These are phyloP conservation scores for Diadegma fenestrale DNA, from an alignment of 2,888 invertebrate species.

Conservation along the genomic window DNA sequence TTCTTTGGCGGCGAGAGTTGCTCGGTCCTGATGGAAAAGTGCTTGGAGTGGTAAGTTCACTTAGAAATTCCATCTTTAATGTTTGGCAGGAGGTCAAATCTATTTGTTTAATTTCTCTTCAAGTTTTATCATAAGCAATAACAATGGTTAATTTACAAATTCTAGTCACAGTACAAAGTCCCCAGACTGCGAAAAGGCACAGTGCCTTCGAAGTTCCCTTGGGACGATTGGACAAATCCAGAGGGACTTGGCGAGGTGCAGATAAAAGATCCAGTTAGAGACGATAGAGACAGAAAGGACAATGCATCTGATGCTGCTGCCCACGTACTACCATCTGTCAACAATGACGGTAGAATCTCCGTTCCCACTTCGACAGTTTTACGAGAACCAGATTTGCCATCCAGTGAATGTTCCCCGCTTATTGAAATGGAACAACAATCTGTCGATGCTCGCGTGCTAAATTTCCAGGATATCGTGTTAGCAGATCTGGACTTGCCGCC, in stretches of 20 bases:
- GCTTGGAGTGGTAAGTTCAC: conserved; percentile 42
- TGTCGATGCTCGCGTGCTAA: too few relatives aligned
- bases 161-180: conserved; percentile 31
- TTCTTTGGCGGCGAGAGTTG: conserved; percentile 42
- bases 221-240: conserved; percentile 17
- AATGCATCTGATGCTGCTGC: not conserved
- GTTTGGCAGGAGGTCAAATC: not conserved
- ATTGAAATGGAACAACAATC: not conserved
- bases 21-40: conserved; percentile 16
- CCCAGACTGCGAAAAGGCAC: conserved; percentile 31
- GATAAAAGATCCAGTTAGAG: not conserved
- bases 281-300: not conserved
- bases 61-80: conserved; percentile 5
- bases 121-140: not conserved
- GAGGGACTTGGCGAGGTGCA: not conserved
- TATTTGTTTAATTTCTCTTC: not conserved
- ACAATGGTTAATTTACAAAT: not conserved
- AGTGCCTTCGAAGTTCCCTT: conserved; percentile 44
- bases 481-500: not conserved
- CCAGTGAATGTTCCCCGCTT: not conserved
- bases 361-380: not conserved
- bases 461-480: not conserved
- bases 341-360: not conserved
- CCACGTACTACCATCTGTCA: not conserved
- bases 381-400: not conserved